These are phyloP conservation scores for Aeoliscus strigatus DNA, from an alignment of 2,797 vertebrate species.

Conservation along the genomic window DNA sequence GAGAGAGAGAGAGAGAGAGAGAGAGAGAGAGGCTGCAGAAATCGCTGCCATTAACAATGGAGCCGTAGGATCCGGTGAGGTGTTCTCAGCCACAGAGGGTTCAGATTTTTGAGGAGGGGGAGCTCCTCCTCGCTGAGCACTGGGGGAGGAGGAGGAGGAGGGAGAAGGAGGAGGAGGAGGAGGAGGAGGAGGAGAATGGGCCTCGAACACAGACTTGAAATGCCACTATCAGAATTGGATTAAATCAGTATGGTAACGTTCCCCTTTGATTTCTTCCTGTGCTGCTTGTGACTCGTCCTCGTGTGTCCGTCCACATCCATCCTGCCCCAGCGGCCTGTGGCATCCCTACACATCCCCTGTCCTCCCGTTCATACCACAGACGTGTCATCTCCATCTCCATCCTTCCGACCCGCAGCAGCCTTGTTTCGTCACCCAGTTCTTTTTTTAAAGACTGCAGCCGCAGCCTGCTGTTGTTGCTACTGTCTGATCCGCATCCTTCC, in stretches of 20 bases:
- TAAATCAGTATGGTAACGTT: slow-evolving; percentile 84
- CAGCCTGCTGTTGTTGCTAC: slow-evolving; percentile 25
- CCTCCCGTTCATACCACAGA: slow-evolving; percentile 39
- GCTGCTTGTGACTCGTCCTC: slow-evolving; percentile 59
- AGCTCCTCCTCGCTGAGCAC: slow-evolving; percentile 51
- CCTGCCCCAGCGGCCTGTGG: slow-evolving; percentile 35
- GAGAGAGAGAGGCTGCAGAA: slow-evolving; percentile 50
- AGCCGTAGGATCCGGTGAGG: slow-evolving; percentile 59
- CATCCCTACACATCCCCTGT: slow-evolving; percentile 24
- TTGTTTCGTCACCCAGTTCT: slow-evolving; percentile 5
- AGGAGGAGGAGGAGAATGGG: slow-evolving; percentile 72
- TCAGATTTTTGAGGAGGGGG: slow-evolving; percentile 40
- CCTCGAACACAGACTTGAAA: slow-evolving; percentile 71
- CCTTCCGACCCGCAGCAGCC: slow-evolving; percentile 19
- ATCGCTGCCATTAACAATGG: slow-evolving; percentile 66
- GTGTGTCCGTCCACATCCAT: slow-evolving; percentile 45
- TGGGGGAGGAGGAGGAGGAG: slow-evolving; percentile 40
- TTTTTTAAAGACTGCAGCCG: slow-evolving; percentile 5
- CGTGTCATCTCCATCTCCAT: slow-evolving; percentile 54
- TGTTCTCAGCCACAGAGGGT: slow-evolving; percentile 54
- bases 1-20: slow-evolving; percentile 20
- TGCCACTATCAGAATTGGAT: slow-evolving; percentile 75
- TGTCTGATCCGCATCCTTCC: slow-evolving; percentile 19
- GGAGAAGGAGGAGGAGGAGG: slow-evolving; percentile 36
- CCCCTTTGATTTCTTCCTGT: slow-evolving; percentile 64